Evolutionary conservation across 2,888 invertebrate species (phyloP), one percentile per base, ranked within the genome.

Genomic region (Platycheirus albimanus): DNA sequence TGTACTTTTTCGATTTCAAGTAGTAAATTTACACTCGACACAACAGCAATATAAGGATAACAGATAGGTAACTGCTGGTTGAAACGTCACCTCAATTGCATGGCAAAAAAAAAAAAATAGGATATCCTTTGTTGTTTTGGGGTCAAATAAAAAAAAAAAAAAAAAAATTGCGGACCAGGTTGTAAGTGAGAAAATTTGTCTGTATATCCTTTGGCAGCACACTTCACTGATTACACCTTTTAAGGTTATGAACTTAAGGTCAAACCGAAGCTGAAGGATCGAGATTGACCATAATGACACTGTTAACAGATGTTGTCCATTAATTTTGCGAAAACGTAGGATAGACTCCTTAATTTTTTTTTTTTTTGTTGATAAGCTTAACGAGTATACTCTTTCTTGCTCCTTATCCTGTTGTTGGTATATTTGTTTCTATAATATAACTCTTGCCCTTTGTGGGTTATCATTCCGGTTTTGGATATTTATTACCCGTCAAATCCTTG

Each of bases 401-500:
- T 20, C 19, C 13, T n/a, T 7, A 20, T 38, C 3, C 15, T 41
- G 20, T 41, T 41, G 3, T 17, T 28, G 43, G 24, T 45, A 10
- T 28, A 43, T 4, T 43, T 13, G 8, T 33, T 15, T 10, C 13
- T 28, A 1, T 52, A 52, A 10, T 15, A 8, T 41, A 45, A 38
- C 8, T 11, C 17, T 43, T 11, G 15, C 28, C 15, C 6, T 36
- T 17, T 30, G 10, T 7, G 24, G 49, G 64, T 61, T 80, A 70
- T 76, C 70, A 47, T 58, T 64, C 20, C 17, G 61, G 10, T 43
- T 41, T 61, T 24, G 36, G 51, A 52, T 51, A 77, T 77, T 81
- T 77, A 77, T 71, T 77, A 77, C 67, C 71, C 71, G 66, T 81
- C 77, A 77, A 71, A 81, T 77, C 71, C 77, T 81, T 81, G 81